Evolutionary conservation across 2,888 invertebrate species (phyloP), one percentile per base, ranked within the genome.

Genomic region (Himalopsyche kuldschensis): DNA sequence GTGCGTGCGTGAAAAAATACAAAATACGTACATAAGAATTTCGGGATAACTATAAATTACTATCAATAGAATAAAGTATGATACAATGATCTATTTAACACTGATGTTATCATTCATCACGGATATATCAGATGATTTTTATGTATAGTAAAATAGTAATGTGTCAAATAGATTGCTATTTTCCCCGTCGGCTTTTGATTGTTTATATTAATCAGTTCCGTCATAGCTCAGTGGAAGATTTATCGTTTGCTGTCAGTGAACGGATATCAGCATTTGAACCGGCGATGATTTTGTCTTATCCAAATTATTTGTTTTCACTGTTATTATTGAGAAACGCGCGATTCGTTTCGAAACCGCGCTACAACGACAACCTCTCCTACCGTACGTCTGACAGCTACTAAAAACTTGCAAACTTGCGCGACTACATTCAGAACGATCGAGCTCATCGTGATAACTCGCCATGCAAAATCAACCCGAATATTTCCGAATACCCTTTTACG

Each of bases 351-450:
- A 41, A 35, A 4, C 4, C 35, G 76, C 76, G 76, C 76, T 35
- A 20, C 15, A 10, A 27, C 35, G 24, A 27, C 46, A 78, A 24
- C 35, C 24, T 27, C 11, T 27, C 47, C 3, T 27, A 6, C 30
- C 46, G 17, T 47, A 17, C 78, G 78, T 47, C 78, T 78, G 78
- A 46, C 78, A 78, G 41, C 78, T 17, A 78, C 78, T 78, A 30
- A 78, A 41, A 78, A 8, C 27, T 46, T 35, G n/a, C 41, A 78
- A 47, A 46, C 27, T 27, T 17, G 46, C 78, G 78, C 32, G 20
- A 27, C 69, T 27, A 69, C 5, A 2, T 15, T 69, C 69, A 69
- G 69, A 69, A 27, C 69, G 20, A 69, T 69, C 11, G 27, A 69
- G 11, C 69, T 5, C 11, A 3, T 69, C 69, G 69, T 15, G 69